Evolutionary conservation across 2,797 vertebrate genomes (phyloP).

Genomic region (Scleropages formosus): DNA sequence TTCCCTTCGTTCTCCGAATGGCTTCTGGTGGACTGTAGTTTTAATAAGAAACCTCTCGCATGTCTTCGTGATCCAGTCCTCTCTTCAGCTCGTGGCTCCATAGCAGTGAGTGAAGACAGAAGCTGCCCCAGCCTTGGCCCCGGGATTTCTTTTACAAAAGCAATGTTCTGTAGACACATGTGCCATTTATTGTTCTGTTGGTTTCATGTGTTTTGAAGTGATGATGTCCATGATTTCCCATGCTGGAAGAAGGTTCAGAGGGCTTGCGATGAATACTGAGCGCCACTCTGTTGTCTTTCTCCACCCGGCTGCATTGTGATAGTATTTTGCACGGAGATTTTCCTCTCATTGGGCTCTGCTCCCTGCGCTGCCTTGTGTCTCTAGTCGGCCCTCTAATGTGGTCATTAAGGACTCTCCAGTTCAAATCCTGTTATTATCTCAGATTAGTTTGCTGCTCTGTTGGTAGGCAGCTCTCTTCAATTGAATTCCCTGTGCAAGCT

Average conservation of each 20-base stretch:
- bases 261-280: background rate
- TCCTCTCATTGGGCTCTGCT: background rate
- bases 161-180: background rate
- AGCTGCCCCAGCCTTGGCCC: background rate
- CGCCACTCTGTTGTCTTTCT: background rate
- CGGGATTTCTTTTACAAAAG: background rate
- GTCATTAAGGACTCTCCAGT: constrained; percentile 52
- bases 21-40: background rate
- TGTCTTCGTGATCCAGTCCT: background rate
- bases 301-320: constrained; percentile 29
- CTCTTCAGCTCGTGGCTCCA: background rate
- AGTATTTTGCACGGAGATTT: constrained; percentile 40
- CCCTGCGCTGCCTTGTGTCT: background rate
- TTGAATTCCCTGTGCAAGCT: constrained; percentile 41
- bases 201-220: background rate
- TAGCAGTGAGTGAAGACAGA: background rate
- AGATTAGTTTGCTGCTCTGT: constrained; percentile 50
- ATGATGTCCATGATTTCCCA: background rate
- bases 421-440: constrained; percentile 58
- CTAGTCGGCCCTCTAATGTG: constrained; percentile 47
- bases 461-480: constrained; percentile 45
- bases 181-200: background rate
- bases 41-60: background rate
- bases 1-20: background rate
- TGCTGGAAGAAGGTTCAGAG: background rate